Percentiles rank a stretch among this genome's conserved stretches.
These are phyloP conservation scores for Heteromurus nitidus DNA, from an alignment of 2,888 invertebrate genomes.

Conservation along the genomic window DNA sequence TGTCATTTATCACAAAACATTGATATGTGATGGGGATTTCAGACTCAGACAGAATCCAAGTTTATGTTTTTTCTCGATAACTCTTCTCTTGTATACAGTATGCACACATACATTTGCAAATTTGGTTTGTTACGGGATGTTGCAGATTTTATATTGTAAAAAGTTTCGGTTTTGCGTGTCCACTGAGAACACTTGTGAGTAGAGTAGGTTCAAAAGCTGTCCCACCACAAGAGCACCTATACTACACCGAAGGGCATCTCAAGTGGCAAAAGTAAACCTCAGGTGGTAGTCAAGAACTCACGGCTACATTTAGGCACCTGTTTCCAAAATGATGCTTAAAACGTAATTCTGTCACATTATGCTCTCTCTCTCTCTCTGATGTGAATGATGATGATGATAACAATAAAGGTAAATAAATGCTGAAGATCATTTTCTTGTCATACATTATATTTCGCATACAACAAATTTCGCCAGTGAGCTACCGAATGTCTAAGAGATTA, in stretches of 20 bases:
- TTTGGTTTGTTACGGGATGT: no score
- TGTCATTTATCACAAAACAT: no score
- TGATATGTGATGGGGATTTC: no score
- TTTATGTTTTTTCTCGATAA: no score
- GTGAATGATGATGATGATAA: not conserved
- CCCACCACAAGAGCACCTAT: conserved; percentile 4
- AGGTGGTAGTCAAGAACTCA: conserved; percentile 7
- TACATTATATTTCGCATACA: not conserved
- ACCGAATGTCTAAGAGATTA: not conserved
- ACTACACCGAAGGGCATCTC: not conserved
- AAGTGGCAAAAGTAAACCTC: not conserved
- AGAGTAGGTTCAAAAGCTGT: not conserved
- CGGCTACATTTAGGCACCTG: not conserved
- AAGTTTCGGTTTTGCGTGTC: no score
- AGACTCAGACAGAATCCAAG: no score
- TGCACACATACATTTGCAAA: no score
- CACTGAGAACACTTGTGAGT: no score
- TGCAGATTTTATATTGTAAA: no score
- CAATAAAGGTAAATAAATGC: not conserved
- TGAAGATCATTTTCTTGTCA: conserved; percentile 18
- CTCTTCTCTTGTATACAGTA: no score
- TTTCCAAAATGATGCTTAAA: conserved; percentile 10
- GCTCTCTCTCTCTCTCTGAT: no score
- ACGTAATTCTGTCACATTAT: conserved; percentile 6
- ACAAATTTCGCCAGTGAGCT: conserved; percentile 7